These are phyloP conservation scores for Apamea sordens DNA, from an alignment of 2,888 invertebrate genomes.

Conservation along the genomic window DNA sequence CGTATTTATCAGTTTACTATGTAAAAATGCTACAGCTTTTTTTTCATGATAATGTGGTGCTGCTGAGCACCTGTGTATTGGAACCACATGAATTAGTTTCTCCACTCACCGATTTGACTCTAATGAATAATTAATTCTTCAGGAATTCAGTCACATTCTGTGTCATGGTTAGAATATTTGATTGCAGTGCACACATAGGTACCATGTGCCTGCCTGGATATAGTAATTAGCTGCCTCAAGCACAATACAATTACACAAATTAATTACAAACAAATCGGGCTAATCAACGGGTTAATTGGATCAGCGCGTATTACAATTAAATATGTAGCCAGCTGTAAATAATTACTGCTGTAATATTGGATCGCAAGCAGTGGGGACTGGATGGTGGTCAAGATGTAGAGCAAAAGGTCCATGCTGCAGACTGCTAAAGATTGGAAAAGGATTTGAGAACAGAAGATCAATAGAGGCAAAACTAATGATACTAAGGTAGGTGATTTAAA, in stretches of 20 bases:
- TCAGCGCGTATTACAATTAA: constrained; percentile 60
- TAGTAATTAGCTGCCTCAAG: constrained; percentile 22
- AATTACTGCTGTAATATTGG: constrained; percentile 51
- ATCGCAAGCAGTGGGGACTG: constrained; percentile 11
- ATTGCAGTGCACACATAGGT: neutral
- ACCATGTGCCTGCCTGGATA: constrained; percentile 22
- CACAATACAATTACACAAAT: constrained; percentile 53
- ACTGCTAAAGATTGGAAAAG: neutral
- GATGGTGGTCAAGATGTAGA: accelerated
- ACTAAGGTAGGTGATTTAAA: neutral
- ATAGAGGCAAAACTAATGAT: neutral
- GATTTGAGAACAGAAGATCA: neutral
- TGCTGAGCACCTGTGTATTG: neutral
- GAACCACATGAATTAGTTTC: neutral
- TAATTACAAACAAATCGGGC: constrained; percentile 59
- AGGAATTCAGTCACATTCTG: neutral
- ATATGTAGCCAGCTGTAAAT: constrained; percentile 61
- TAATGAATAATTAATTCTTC: neutral
- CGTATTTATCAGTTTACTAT: neutral
- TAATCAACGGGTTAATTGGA: constrained; percentile 66
- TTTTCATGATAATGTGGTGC: neutral
- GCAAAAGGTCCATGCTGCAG: constrained; percentile 30
- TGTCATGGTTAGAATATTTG: constrained; percentile 14
- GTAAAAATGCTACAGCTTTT: neutral
- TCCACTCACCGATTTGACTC: neutral